Evolutionary conservation across 2,888 invertebrate species (phyloP).

Genomic region (Nemotelus nigrinus): DNA sequence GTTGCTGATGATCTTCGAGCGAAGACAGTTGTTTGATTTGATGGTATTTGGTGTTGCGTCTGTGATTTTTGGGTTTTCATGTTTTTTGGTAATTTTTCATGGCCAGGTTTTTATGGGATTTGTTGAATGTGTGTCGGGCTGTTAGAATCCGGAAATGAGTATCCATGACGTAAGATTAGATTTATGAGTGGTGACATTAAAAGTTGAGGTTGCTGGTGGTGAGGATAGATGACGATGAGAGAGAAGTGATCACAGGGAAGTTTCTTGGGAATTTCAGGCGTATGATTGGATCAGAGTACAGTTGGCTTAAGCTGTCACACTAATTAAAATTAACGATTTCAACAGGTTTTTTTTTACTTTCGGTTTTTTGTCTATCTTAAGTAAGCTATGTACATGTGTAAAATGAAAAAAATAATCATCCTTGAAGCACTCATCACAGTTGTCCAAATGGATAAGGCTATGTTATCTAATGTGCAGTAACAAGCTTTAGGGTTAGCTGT

Average conservation of each 20-base stretch:
- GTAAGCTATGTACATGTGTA: too few relatives aligned
- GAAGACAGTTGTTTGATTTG: conserved; percentile 38
- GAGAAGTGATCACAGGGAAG: not conserved
- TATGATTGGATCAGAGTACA: conserved; percentile 22
- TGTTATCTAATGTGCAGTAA: too few relatives aligned
- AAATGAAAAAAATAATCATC: too few relatives aligned
- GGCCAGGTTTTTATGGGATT: conserved; percentile 25
- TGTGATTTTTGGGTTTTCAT: not conserved
- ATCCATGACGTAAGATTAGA: conserved; percentile 30
- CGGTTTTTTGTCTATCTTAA: too few relatives aligned
- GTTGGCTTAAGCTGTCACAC: conserved; percentile 10
- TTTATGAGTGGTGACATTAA: conserved; percentile 31
- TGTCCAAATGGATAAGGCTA: too few relatives aligned
- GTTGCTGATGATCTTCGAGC: not conserved
- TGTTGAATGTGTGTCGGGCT: conserved; percentile 12
- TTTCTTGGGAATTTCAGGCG: conserved; percentile 38
- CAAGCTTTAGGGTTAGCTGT: too few relatives aligned
- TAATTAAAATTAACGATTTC: conserved; percentile 11
- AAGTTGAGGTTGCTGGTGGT: not conserved
- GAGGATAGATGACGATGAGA: conserved; percentile 4
- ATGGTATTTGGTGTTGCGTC: conserved; percentile 5
- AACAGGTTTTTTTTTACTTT: too few relatives aligned
- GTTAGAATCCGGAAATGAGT: conserved; percentile 45
- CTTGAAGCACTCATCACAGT: too few relatives aligned
- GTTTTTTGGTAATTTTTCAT: conserved; percentile 30